Evolutionary conservation across 2,888 invertebrate genomes (phyloP), one percentile per base, ranked within the genome.

Genomic region (Lithophane socia): DNA sequence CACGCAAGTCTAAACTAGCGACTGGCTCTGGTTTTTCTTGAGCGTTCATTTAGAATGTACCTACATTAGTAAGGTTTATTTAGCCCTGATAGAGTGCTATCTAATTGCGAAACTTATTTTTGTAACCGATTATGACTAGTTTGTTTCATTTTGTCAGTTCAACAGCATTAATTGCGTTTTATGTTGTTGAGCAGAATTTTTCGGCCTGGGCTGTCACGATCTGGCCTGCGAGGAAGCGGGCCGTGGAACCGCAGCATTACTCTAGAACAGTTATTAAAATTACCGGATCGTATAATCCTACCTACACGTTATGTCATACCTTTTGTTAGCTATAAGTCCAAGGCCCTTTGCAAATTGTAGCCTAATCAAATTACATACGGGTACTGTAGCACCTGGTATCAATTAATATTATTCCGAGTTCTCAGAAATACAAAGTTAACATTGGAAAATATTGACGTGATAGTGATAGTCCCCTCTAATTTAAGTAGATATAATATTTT

Each of bases 251-350:
- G 37, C 5, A 37, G 4, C 37, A 37, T 37, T 37, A 37, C 13
- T 56, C 16, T 52, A 49, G 13, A 67, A 44, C 21, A 44, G 29
- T 54, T 63, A 49, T 68, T 78, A 65, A 69, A 56, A 70, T 63
- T 81, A 67, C 65, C 68, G 69, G 71, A 79, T 72, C 68, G 60
- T 42, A 75, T 80, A 79, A 79, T 78, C 73, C 84, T 81, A 82
- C 86, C 85, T 86, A 87, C 87, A 80, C 80, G 70, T 63, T 84
- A 86, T 84, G 79, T 77, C 76, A 74, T 77, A 74, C 80, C 75
- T 78, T 84, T 84, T 83, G 83, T 83, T 83, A 72, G 49, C 61
- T 82, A 72, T 63, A 73, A 71, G 66, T 69, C 66, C 83, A 87
- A 86, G 83, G 81, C 74, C 72, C 69, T 77, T 73, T 58, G 56